Evolutionary conservation across 1,140 invertebrate species (phyloP).

Genomic region (Pachypsylla venusta): DNA sequence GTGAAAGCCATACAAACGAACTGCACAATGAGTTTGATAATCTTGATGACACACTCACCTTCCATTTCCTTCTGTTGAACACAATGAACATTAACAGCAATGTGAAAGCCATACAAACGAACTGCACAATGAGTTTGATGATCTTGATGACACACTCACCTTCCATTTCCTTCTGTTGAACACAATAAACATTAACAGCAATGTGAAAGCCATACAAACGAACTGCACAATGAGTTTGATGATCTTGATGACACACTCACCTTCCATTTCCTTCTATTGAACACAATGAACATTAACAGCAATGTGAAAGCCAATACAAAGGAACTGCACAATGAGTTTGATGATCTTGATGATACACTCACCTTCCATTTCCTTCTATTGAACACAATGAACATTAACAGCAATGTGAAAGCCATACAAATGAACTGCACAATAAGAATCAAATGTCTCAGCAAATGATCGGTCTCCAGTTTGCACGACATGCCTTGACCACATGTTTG

Average conservation of each 20-base stretch:
- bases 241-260: too few species aligned
- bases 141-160: too few species aligned
- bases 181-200: slow-evolving; percentile 19
- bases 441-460: slow-evolving; percentile 18
- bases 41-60: too few species aligned
- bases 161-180: slow-evolving; percentile 25
- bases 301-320: slow-evolving; percentile 19
- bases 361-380: slow-evolving; percentile 25
- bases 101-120: slow-evolving; percentile 18
- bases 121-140: too few species aligned
- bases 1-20: slow-evolving; percentile 18
- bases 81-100: slow-evolving; percentile 19
- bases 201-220: slow-evolving; percentile 18
- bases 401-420: slow-evolving; percentile 18
- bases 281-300: slow-evolving; percentile 19
- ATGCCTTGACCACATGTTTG: slow-evolving; percentile 21
- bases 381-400: slow-evolving; percentile 21
- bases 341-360: too few species aligned
- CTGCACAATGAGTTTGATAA: too few species aligned
- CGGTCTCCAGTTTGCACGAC: slow-evolving; percentile 18
- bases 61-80: slow-evolving; percentile 24
- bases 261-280: slow-evolving; percentile 24
- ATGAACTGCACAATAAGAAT: slow-evolving; percentile 19
- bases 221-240: too few species aligned
- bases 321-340: slow-evolving; percentile 19